A percentile compares a stretch with the other conserved stretches of the same genome.
Evolutionary conservation across 2,113 vertebrate species (phyloP).

Genomic region (Boleophthalmus pectinirostris): DNA sequence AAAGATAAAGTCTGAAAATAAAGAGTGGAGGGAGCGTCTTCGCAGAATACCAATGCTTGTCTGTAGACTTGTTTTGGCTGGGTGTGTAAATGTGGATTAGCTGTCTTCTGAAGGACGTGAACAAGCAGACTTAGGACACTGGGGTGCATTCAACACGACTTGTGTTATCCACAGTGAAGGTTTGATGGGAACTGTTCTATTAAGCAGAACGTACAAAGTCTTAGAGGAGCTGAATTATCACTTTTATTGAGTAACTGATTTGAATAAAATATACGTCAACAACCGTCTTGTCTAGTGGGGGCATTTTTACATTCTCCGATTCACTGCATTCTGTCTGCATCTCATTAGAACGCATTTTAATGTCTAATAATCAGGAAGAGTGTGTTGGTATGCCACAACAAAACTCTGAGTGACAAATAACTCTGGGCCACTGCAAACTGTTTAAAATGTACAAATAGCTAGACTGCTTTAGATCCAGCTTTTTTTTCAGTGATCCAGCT

Average conservation of each 20-base stretch:
- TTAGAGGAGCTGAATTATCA: neutral
- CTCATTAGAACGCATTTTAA: too few relatives aligned
- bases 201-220: neutral
- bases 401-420: too few relatives aligned
- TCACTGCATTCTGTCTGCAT: too few relatives aligned
- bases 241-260: neutral
- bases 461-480: too few relatives aligned
- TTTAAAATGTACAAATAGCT: too few relatives aligned
- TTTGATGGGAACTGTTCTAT: neutral
- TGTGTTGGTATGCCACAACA: too few relatives aligned
- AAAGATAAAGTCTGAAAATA: neutral
- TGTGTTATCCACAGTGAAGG: neutral
- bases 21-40: neutral
- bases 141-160: neutral
- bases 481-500: too few relatives aligned
- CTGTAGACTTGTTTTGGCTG: neutral
- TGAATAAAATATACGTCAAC: too few relatives aligned
- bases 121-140: neutral
- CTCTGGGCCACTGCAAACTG: too few relatives aligned
- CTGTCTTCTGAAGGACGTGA: neutral
- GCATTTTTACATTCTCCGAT: too few relatives aligned
- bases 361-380: too few relatives aligned
- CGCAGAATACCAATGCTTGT: neutral
- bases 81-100: neutral
- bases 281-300: too few relatives aligned